A percentile compares a stretch with the other conserved stretches of the same genome.
phyloP scores from a whole-genome alignment of 2,797 vertebrate genomes.

The Labroides dimidiatus region DNA sequence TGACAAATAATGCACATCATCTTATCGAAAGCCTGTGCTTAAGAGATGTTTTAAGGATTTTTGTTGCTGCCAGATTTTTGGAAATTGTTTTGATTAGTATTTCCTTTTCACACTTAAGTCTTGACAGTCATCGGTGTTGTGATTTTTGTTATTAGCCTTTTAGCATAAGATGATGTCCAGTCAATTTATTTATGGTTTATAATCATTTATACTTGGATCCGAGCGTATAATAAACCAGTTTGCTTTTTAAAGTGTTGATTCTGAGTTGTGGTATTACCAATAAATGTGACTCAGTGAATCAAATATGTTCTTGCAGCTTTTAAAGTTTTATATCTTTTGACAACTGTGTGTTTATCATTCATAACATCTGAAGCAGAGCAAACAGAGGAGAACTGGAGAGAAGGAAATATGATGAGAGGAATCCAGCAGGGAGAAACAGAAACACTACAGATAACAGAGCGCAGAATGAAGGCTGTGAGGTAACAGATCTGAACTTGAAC shows the following conservation, averaged over 20 bases:
- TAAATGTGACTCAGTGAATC: neutral
- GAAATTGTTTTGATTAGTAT: too few species aligned
- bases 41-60: neutral
- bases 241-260: neutral
- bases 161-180: too few species aligned
- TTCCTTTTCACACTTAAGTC: too few species aligned
- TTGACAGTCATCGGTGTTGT: too few species aligned
- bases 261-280: too few species aligned
- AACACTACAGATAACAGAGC: neutral
- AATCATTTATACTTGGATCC: neutral
- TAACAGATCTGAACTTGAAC: conserved; percentile 1
- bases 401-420: neutral
- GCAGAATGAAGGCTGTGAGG: neutral
- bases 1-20: neutral
- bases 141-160: too few species aligned
- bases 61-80: neutral
- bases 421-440: neutral
- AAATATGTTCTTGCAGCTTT: neutral
- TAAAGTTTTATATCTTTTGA: neutral
- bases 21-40: too few species aligned
- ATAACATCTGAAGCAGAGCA: neutral
- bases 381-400: neutral
- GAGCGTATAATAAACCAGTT: neutral
- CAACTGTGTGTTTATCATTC: neutral
- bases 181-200: neutral